Conservation (phyloP, 1,140 invertebrate genomes). For the Leptinotarsa defecta region DNA sequence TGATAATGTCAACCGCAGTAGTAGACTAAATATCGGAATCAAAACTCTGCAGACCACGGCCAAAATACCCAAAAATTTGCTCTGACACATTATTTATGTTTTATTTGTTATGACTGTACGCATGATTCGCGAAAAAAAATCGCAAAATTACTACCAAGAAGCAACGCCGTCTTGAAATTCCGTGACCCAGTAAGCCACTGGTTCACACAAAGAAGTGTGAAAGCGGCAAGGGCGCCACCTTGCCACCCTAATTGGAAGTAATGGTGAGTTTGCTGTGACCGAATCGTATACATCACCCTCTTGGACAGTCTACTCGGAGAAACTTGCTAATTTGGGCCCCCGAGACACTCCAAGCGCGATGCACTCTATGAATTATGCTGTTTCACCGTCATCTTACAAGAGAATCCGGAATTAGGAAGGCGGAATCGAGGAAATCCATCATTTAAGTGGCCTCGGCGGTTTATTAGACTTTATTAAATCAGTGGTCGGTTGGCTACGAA, state of each 20-base stretch:
- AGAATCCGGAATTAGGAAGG: conserved; percentile 20
- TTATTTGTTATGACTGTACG: too few relatives aligned
- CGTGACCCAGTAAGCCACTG: too few relatives aligned
- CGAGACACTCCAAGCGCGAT: conserved; percentile 29
- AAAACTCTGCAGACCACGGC: too few relatives aligned
- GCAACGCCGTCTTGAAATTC: too few relatives aligned
- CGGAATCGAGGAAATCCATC: conserved; percentile 7
- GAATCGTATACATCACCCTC: conserved; percentile 43
- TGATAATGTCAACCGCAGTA: too few relatives aligned
- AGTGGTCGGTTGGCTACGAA: not conserved
- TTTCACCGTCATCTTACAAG: conserved; percentile 17
- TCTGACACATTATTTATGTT: too few relatives aligned
- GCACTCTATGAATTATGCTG: conserved; percentile 36
- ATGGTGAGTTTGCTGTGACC: conserved; percentile 44
- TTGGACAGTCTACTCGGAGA: conserved; percentile 36
- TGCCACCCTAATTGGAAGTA: conserved; percentile 47
- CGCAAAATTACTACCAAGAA: too few relatives aligned
- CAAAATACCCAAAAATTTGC: too few relatives aligned
- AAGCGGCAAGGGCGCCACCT: conserved; percentile 34
- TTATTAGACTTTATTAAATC: conserved; percentile 1
- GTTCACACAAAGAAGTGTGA: not conserved
- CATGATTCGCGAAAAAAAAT: too few relatives aligned
- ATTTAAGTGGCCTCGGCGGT: conserved; percentile 8
- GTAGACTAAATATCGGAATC: too few relatives aligned
- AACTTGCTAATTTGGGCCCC: conserved; percentile 46